Percentiles rank a stretch among this genome's conserved stretches.
Conservation (phyloP, 2,113 vertebrate genomes). For the Ranitomeya variabilis region DNA sequence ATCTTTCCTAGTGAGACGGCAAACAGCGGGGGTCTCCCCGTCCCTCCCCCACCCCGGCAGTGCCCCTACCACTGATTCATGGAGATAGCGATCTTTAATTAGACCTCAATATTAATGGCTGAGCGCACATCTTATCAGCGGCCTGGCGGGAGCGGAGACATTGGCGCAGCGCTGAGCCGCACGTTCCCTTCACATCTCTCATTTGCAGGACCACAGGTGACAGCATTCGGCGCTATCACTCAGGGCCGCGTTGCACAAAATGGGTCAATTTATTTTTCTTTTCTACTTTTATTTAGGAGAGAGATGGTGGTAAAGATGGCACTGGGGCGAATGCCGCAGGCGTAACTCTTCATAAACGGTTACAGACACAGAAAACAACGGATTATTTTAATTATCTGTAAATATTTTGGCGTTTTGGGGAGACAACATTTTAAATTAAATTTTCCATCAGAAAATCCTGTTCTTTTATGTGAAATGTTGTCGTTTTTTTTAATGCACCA, state of each 20-base stretch:
- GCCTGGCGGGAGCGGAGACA: slow-evolving; percentile 9
- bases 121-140: slow-evolving; percentile 28
- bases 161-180: neutral
- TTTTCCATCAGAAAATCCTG: no score
- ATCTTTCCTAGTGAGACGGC: slow-evolving; percentile 13
- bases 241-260: neutral
- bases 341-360: neutral
- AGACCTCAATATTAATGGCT: slow-evolving; percentile 55
- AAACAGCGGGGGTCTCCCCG: slow-evolving; percentile 28
- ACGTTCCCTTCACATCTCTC: neutral
- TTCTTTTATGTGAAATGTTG: no score
- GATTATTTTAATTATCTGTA: no score
- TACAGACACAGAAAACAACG: no score
- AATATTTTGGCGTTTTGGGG: no score
- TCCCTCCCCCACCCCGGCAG: neutral
- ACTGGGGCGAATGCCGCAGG: neutral
- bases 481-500: no score
- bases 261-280: slow-evolving; percentile 1
- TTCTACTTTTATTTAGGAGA: neutral
- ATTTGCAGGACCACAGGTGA: slow-evolving; percentile 13
- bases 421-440: no score
- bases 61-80: slow-evolving; percentile 35
- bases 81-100: slow-evolving; percentile 56
- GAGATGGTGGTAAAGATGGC: neutral
- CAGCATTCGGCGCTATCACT: neutral